Evolutionary conservation across 2,113 vertebrate species (phyloP), one percentile per base, ranked within the genome.

Genomic region (Hippocampus zosterae): DNA sequence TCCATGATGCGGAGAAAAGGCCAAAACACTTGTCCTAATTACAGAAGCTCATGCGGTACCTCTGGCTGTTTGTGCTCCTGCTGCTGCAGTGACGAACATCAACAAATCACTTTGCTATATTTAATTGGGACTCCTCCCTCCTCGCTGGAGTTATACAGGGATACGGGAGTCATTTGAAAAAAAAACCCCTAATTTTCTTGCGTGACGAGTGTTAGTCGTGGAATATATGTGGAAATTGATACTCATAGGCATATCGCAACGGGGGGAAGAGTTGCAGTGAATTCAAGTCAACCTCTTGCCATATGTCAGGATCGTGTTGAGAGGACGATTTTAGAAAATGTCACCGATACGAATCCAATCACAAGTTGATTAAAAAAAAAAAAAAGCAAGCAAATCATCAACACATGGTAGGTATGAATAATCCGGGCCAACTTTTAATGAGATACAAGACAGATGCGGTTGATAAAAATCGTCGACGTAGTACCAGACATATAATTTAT

Each of bases 61-160:
- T 77, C 67, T 77, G 70, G 52, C 55, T 70, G 65, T 63, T 72
- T 63, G 37, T 40, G 60, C 60, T 62, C 33, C 18, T 40, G 19
- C 60, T 41, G 60, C 33, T 18, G 61, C 37, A 13, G 37, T 40
- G 40, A 63, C 61, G 41, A 62, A 10, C 33, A 62, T 62, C 33
- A 62, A 63, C 37, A 63, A 33, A 60, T 60, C 27, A 60, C 27
- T 63, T 11, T 41, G 37, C 61, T 41, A 41, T 12, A 41, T 40
- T 23, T 41, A 41, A 42, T 41, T 63, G 61, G n/a, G 19, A 63
- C 61, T 42, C 37, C 37, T 63, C 61, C 18, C 33, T 41, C 6
- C 2, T 59, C 10, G 19, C 1, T n/a, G 37, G 61, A 6, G 33
- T 40, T 19, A 63, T 63, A n/a, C 5, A 6, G 37, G 61, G 33